Percentiles rank a stretch among this genome's conserved stretches.
Conservation (phyloP, 2,888 invertebrate genomes). For the Cheilosia scutellata region DNA sequence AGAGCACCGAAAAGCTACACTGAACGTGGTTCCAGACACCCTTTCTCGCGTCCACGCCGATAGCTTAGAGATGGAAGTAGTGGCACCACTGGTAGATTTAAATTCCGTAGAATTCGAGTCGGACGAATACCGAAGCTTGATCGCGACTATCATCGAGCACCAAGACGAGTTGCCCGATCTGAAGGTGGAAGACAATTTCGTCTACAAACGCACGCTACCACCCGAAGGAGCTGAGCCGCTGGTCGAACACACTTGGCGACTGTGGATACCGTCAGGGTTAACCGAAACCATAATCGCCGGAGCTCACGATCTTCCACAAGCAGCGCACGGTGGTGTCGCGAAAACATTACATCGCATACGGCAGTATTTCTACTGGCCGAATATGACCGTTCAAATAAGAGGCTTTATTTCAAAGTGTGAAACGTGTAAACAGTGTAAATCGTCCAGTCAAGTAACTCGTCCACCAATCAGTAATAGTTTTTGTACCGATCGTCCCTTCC, state of each 20-base stretch:
- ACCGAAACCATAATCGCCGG: constrained; percentile 11
- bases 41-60: constrained; percentile 10
- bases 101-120: constrained; percentile 15
- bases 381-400: constrained; percentile 16
- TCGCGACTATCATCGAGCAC: not conserved
- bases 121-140: not conserved
- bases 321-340: not conserved
- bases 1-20: constrained; percentile 77
- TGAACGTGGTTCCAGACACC: constrained; percentile 13
- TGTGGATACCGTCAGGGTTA: constrained; percentile 39
- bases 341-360: constrained; percentile 29
- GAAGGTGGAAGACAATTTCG: constrained; percentile 10
- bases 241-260: constrained; percentile 13
- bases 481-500: constrained; percentile 1
- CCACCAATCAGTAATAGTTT: not conserved
- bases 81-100: constrained; percentile 15
- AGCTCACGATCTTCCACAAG: constrained; percentile 33
- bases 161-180: constrained; percentile 13
- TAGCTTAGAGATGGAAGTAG: not conserved
- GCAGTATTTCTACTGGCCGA: constrained; percentile 7
- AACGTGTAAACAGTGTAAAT: constrained; percentile 10
- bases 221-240: not conserved
- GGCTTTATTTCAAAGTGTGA: not conserved
- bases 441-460: constrained; percentile 4
- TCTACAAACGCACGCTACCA: constrained; percentile 10